phyloP scores from a whole-genome alignment of 1,140 invertebrate genomes.

The Whitmania pigra region DNA sequence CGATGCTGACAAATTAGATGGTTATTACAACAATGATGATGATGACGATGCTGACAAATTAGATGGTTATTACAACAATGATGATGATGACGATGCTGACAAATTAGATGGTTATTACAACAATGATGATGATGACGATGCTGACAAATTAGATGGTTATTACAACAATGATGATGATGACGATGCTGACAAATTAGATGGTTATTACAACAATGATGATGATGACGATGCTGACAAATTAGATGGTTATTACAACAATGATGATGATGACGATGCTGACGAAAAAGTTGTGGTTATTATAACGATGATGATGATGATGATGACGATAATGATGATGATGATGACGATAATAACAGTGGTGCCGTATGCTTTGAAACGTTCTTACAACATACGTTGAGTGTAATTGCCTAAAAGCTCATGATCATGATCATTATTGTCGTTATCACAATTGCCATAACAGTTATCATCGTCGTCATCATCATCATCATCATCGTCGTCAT shows the following conservation, averaged over 20 bases:
- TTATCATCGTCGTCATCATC: too few relatives aligned
- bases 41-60: background rate
- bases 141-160: background rate
- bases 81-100: background rate
- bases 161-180: background rate
- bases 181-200: too few relatives aligned
- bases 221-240: background rate
- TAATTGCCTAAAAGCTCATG: too few relatives aligned
- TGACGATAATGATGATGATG: background rate
- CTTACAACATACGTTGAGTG: too few relatives aligned
- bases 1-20: background rate
- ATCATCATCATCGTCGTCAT: too few relatives aligned
- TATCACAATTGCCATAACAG: too few relatives aligned
- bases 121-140: background rate
- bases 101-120: too few relatives aligned
- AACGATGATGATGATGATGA: constrained; percentile 2
- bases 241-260: too few relatives aligned
- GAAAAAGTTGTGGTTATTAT: background rate
- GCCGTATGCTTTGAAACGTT: background rate
- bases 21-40: background rate
- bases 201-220: background rate
- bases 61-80: too few relatives aligned
- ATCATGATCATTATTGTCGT: too few relatives aligned
- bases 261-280: background rate
- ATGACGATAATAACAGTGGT: background rate